Percentiles rank a stretch among this genome's conserved stretches.
Conservation (phyloP, 2,888 invertebrate genomes). For the Nymphalis urticae region DNA sequence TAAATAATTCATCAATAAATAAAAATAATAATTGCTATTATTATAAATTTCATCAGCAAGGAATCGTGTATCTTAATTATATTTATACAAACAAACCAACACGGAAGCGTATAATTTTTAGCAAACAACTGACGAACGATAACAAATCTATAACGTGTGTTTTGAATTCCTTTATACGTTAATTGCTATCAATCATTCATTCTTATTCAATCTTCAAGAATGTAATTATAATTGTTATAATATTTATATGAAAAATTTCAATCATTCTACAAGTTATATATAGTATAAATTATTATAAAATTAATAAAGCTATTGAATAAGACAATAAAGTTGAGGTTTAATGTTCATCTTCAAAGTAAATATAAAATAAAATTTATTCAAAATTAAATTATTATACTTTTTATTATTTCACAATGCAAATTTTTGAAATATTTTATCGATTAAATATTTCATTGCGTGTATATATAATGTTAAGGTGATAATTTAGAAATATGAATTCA, state of each 20-base stretch:
- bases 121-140: slow-evolving; percentile 11
- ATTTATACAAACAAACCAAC: slow-evolving; percentile 6
- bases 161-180: slow-evolving; percentile 22
- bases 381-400: too few relatives aligned
- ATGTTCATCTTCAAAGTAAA: too few relatives aligned
- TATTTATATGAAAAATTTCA: background rate
- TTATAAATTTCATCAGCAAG: background rate
- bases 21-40: too few relatives aligned
- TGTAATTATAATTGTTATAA: background rate
- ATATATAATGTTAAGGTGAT: too few relatives aligned
- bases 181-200: slow-evolving; percentile 1
- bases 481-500: too few relatives aligned
- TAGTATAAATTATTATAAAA: too few relatives aligned
- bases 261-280: background rate
- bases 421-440: too few relatives aligned
- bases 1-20: too few relatives aligned
- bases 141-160: slow-evolving; percentile 15
- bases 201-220: background rate
- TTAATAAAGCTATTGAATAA: background rate
- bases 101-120: slow-evolving; percentile 15
- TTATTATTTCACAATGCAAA: too few relatives aligned
- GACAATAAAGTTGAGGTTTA: too few relatives aligned
- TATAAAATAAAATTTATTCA: too few relatives aligned
- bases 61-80: background rate
- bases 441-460: too few relatives aligned